phyloP scores from a whole-genome alignment of 2,888 invertebrate species.

The Anorthoa munda region DNA sequence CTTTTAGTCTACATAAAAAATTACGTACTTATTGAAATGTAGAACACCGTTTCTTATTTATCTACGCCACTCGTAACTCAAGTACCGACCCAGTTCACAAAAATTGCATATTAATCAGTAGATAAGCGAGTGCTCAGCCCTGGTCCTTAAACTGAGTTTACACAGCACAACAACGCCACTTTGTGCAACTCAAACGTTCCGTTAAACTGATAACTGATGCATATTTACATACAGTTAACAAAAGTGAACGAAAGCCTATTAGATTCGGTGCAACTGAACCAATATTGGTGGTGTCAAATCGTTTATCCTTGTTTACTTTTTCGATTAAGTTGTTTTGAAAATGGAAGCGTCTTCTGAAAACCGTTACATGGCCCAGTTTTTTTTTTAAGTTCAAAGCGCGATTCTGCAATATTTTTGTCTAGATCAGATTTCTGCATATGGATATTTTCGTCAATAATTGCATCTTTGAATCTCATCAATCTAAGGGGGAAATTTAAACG shows the following conservation, averaged over 20 bases:
- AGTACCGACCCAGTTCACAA: slow-evolving; percentile 27
- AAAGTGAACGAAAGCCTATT: slow-evolving; percentile 62
- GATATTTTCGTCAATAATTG: background rate
- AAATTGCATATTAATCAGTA: slow-evolving; percentile 54
- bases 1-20: background rate
- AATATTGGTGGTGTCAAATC: slow-evolving; percentile 58
- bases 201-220: slow-evolving; percentile 69
- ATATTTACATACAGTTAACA: slow-evolving; percentile 63
- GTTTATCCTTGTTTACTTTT: slow-evolving; percentile 55
- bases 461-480: background rate
- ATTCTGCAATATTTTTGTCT: background rate
- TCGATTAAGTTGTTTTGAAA: slow-evolving; percentile 13
- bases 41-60: background rate
- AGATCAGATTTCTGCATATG: slow-evolving; percentile 5
- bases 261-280: slow-evolving; percentile 65
- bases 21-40: background rate
- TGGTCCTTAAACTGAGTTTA: slow-evolving; percentile 35
- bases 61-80: slow-evolving; percentile 11
- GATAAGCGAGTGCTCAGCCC: slow-evolving; percentile 53
- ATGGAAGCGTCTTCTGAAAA: slow-evolving; percentile 17
- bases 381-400: slow-evolving; percentile 1
- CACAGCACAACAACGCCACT: slow-evolving; percentile 58
- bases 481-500: background rate
- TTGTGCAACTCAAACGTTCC: slow-evolving; percentile 62
- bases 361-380: slow-evolving; percentile 8